Percentiles rank a stretch among this genome's conserved stretches.
These are phyloP conservation scores for Cassiopea xamachana DNA, from an alignment of 30 jellyfish, hydroid and myxozoan genomes.

Conservation along the genomic window DNA sequence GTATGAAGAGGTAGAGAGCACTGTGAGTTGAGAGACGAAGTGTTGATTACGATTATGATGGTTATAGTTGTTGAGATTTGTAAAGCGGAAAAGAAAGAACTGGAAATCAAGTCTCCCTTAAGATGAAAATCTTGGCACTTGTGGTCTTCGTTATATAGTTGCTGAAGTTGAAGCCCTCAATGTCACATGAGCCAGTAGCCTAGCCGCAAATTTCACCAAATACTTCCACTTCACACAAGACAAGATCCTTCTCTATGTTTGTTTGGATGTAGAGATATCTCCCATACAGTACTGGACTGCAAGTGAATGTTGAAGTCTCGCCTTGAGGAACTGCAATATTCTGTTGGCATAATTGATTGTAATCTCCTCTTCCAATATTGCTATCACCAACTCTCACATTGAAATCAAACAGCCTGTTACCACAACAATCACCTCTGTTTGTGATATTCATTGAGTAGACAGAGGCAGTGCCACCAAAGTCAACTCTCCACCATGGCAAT, in stretches of 20 bases:
- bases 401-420: slow-evolving; percentile 12
- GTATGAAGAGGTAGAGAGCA: too few relatives aligned
- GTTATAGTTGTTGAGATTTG: too few relatives aligned
- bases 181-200: too few relatives aligned
- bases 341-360: background rate
- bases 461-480: slow-evolving; percentile 35
- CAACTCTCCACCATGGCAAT: slow-evolving; percentile 61
- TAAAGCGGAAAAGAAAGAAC: too few relatives aligned
- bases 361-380: background rate
- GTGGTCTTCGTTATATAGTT: too few relatives aligned
- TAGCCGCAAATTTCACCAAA: slow-evolving; percentile 9
- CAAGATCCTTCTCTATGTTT: background rate
- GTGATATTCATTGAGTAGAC: slow-evolving; percentile 46
- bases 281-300: slow-evolving; percentile 15
- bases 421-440: slow-evolving; percentile 50
- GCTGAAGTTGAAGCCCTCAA: too few relatives aligned
- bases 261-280: slow-evolving; percentile 1
- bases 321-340: slow-evolving; percentile 10
- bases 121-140: too few relatives aligned
- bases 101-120: too few relatives aligned
- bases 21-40: too few relatives aligned
- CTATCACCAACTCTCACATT: slow-evolving; percentile 19
- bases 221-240: slow-evolving; percentile 17
- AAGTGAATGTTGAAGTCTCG: slow-evolving; percentile 1
- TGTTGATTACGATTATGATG: too few relatives aligned